Evolutionary conservation across 2,888 invertebrate genomes (phyloP), one percentile per base, ranked within the genome.

Genomic region (Odontomyia ornata): DNA sequence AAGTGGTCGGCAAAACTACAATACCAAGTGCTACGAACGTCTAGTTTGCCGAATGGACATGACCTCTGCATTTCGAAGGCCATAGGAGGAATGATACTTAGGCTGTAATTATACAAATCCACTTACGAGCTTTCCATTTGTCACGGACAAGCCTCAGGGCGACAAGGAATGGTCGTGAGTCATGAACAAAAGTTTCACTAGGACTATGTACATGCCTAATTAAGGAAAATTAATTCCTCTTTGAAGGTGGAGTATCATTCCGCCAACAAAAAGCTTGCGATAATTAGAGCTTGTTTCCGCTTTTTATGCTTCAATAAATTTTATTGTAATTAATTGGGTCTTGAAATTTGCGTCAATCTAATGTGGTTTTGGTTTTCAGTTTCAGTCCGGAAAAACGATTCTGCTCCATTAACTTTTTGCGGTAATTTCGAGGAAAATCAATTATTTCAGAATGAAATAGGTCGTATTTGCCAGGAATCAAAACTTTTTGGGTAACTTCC

Each of bases 81-180:
- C 52, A 15, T 18, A 4, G 18, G 7, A 15, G 23, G 30, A 67
- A 36, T 23, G 67, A 46, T 23, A 43, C 27, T 21, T 25, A 21
- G 18, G 23, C 30, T n/a, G 30, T 72, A 72, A 72, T 72, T 72
- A 67, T 21, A 72, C 56, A 56, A 72, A 72, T 72, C 30, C 30
- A 57, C 72, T 72, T 21, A 56, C 2, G n/a, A 11, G 57, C 47
- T 27, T 71, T 28, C n/a, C n/a, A n/a, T 28, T 64, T 64, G 15
- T 60, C 27, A 64, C 9, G 30, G 30, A 60, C 64, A 64, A 64
- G n/a, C 64, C 27, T 1, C 1, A 7, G 7, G 64, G 15, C 13
- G 64, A 15, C 7, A n/a, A n/a, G 30, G 28, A 67, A 67, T 67
- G 21, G 27, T 21, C 18, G 71, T 71, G 71, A 30, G 72, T 72